phyloP scores from a whole-genome alignment of 1,140 invertebrate species.

The Gonatopus flavifemur region DNA sequence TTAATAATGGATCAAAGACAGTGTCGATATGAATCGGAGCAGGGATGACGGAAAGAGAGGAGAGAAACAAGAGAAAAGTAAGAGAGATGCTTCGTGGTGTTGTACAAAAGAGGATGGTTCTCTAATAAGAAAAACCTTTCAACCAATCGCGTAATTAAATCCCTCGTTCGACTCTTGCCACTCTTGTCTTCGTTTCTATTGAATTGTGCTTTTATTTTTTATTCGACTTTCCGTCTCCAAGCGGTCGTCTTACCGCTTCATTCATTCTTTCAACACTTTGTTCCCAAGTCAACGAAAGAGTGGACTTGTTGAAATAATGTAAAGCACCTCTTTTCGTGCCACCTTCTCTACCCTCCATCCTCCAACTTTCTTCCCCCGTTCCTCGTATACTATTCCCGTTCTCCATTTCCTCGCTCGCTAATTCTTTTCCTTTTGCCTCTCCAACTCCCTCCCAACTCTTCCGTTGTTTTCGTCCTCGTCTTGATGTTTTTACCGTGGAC shows the following conservation, averaged over 20 bases:
- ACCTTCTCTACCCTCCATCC: conserved; percentile 6
- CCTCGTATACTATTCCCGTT: no score
- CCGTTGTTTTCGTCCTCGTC: no score
- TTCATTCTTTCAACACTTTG: conserved; percentile 17
- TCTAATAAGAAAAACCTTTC: conserved; percentile 18
- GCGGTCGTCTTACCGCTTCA: conserved; percentile 7
- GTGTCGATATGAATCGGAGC: neutral
- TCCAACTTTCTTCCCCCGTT: conserved; percentile 18
- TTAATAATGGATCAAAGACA: conserved; percentile 20
- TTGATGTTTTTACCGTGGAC: no score
- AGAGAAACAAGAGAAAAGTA: neutral
- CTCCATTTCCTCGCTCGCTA: no score
- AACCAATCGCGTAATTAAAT: conserved; percentile 36
- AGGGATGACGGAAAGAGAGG: neutral
- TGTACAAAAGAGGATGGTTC: conserved; percentile 3
- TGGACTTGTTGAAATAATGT: conserved; percentile 35
- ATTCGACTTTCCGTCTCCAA: conserved; percentile 2
- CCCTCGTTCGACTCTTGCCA: conserved; percentile 7
- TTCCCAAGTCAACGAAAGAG: conserved; percentile 4
- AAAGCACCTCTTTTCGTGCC: conserved; percentile 32
- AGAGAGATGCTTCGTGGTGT: neutral
- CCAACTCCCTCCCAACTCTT: no score
- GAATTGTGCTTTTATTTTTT: no score
- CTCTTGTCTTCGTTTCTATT: conserved; percentile 3
- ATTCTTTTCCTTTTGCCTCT: no score